Evolutionary conservation across 2,888 invertebrate genomes (phyloP).

Genomic region (Buathra laborator): DNA sequence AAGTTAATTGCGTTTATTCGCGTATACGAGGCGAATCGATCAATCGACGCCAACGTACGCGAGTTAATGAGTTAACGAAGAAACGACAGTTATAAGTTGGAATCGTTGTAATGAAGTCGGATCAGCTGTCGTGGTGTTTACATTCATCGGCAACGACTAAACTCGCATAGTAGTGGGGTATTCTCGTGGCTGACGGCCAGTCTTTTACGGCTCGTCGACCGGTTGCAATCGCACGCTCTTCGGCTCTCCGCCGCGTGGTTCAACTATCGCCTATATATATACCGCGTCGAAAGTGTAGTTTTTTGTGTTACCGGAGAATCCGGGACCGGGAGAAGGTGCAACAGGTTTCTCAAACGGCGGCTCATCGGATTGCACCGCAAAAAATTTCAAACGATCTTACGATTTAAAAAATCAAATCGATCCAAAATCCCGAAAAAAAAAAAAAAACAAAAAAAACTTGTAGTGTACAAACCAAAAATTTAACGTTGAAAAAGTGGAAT

Average conservation of each 20-base stretch:
- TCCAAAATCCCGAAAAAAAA: background rate
- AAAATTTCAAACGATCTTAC: background rate
- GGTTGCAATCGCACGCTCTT: constrained; percentile 69
- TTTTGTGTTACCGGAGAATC: constrained; percentile 6
- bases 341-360: constrained; percentile 68
- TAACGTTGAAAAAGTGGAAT: constrained; percentile 5
- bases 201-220: constrained; percentile 76
- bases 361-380: constrained; percentile 6
- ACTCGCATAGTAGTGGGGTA: constrained; percentile 72
- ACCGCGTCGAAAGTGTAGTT: constrained; percentile 30
- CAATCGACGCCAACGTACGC: background rate
- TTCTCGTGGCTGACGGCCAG: constrained; percentile 73
- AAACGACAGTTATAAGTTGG: constrained; percentile 31
- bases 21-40: background rate
- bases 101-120: constrained; percentile 48
- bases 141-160: constrained; percentile 73
- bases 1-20: background rate
- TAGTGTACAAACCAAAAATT: background rate
- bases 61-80: constrained; percentile 26
- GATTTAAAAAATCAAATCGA: too few relatives aligned
- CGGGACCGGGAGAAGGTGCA: constrained; percentile 51
- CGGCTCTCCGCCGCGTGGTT: constrained; percentile 30
- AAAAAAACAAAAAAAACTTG: background rate
- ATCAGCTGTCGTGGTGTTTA: constrained; percentile 80
- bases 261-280: constrained; percentile 17